Evolutionary conservation across 2,797 vertebrate species (phyloP).

Genomic region (Gallirallus australis): DNA sequence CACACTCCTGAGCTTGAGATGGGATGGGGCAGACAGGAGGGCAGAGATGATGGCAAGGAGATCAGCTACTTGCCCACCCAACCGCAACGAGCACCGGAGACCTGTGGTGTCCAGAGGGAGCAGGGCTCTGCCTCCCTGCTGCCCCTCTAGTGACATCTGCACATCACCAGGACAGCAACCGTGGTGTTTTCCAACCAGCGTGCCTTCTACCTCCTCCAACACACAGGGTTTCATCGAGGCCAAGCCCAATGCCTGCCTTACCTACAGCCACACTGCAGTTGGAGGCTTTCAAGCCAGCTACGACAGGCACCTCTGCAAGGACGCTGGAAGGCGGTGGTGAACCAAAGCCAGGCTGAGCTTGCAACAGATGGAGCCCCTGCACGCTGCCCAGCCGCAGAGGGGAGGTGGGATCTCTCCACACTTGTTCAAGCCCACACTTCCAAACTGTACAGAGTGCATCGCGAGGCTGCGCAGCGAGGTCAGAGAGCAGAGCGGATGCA

Average conservation of each 20-base stretch:
- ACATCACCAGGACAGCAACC: not conserved
- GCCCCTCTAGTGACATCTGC: not conserved
- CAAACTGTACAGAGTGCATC: not conserved
- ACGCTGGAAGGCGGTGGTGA: not conserved
- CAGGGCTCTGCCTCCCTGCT: not conserved
- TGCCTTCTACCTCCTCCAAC: not conserved
- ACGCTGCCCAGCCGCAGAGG: not conserved
- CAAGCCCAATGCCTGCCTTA: not conserved
- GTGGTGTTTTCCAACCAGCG: fast-evolving
- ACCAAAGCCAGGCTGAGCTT: not conserved
- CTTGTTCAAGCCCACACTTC: not conserved
- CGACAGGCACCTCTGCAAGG: not conserved
- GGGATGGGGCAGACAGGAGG: fast-evolving
- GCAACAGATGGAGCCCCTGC: not conserved
- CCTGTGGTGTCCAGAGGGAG: fast-evolving
- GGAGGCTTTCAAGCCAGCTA: not conserved
- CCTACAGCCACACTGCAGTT: not conserved
- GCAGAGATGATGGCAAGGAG: not conserved
- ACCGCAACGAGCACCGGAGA: not conserved
- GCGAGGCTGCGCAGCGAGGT: not conserved
- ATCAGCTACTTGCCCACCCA: not conserved
- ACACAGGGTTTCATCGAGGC: not conserved
- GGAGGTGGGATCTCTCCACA: not conserved
- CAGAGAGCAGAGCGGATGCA: not conserved
- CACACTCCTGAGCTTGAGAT: fast-evolving